These are phyloP conservation scores for Drosophila meridiana DNA, from an alignment of 2,888 invertebrate genomes.

Conservation along the genomic window DNA sequence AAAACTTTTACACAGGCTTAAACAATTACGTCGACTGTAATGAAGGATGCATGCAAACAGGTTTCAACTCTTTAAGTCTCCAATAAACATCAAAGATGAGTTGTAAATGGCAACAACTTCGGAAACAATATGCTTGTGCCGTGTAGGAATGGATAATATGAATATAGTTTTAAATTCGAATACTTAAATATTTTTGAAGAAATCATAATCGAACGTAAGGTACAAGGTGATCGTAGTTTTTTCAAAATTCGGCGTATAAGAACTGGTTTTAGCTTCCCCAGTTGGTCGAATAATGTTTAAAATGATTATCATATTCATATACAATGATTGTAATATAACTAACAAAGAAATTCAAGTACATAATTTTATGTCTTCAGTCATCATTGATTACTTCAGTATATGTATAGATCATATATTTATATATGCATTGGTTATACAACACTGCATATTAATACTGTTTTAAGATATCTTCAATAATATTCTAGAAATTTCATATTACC, in stretches of 20 bases:
- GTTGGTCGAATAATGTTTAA: too few relatives aligned
- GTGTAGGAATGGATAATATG: too few relatives aligned
- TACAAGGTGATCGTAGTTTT: background rate
- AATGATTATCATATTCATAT: too few relatives aligned
- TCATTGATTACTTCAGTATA: too few relatives aligned
- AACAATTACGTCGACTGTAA: conserved; percentile 12
- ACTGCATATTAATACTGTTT: background rate
- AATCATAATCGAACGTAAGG: background rate
- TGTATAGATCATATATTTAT: background rate
- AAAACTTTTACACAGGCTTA: conserved; percentile 13
- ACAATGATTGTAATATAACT: background rate
- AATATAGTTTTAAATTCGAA: background rate
- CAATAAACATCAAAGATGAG: background rate
- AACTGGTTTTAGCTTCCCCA: background rate
- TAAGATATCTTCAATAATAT: background rate
- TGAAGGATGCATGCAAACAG: conserved; percentile 43
- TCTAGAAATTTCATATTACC: too few relatives aligned
- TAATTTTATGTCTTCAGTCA: too few relatives aligned
- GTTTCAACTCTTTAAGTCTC: conserved; percentile 19
- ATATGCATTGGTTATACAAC: background rate
- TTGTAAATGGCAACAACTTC: background rate
- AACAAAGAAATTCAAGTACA: background rate
- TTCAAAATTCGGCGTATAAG: too few relatives aligned
- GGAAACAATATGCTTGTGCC: background rate
- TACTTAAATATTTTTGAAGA: background rate